Conservation (phyloP, 1,140 invertebrate species). For the Pseudomyrmex cubaensis region DNA sequence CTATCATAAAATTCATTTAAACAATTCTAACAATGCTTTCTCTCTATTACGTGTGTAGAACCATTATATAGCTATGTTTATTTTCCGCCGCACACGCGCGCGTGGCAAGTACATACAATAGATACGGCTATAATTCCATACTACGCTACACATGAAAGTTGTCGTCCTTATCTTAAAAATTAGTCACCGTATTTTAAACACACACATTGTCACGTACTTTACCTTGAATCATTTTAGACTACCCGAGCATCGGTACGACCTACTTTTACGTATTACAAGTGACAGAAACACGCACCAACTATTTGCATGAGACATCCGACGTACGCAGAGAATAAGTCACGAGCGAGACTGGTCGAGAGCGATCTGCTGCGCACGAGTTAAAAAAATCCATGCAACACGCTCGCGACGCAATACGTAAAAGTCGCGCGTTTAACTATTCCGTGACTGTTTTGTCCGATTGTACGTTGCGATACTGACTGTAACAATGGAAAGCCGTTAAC, state of each 20-base stretch:
- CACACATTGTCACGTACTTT: slow-evolving; percentile 54
- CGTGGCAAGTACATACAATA: not conserved
- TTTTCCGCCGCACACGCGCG: not conserved
- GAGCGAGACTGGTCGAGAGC: slow-evolving; percentile 8
- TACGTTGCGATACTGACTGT: slow-evolving; percentile 14
- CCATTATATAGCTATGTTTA: too few relatives aligned
- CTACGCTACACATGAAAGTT: slow-evolving; percentile 23
- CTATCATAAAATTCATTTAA: not conserved
- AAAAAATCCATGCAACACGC: slow-evolving; percentile 49
- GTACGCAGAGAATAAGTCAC: slow-evolving; percentile 48
- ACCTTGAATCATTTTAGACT: slow-evolving; percentile 63
- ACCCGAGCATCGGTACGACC: slow-evolving; percentile 26
- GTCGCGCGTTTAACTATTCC: slow-evolving; percentile 21
- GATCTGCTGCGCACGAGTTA: not conserved
- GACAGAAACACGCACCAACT: slow-evolving; percentile 19
- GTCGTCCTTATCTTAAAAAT: slow-evolving; percentile 50
- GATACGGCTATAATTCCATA: slow-evolving; percentile 35
- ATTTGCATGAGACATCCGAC: slow-evolving; percentile 49
- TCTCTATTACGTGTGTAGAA: too few relatives aligned
- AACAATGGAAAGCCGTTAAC: slow-evolving; percentile 38
- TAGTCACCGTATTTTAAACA: slow-evolving; percentile 63
- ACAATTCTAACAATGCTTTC: too few relatives aligned
- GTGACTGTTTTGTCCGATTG: slow-evolving; percentile 30
- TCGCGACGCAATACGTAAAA: slow-evolving; percentile 59
- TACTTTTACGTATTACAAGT: slow-evolving; percentile 31